Conservation (phyloP, 2,113 vertebrate species). For the Ochotona princeps region DNA sequence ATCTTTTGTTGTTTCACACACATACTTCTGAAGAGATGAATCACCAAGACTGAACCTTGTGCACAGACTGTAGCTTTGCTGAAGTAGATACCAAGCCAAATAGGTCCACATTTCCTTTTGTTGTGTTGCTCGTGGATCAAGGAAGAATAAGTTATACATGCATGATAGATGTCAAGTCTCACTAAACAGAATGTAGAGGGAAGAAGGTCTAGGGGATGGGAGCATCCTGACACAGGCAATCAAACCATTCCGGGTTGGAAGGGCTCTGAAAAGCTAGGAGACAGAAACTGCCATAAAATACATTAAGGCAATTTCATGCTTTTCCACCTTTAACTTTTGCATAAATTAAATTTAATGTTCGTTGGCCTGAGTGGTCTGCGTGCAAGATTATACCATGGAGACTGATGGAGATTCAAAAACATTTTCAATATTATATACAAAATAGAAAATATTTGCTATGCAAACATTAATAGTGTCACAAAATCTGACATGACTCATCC, state of each 20-base stretch:
- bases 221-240: conserved; percentile 59
- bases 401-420: conserved; percentile 70
- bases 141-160: not conserved
- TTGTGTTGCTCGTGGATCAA: not conserved
- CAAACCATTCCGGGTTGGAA: conserved; percentile 30
- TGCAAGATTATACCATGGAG: conserved; percentile 69
- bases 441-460: conserved; percentile 86
- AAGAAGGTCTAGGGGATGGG: conserved; percentile 4
- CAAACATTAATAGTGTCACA: conserved; percentile 79
- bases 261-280: conserved; percentile 67
- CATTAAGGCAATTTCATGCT: conserved; percentile 87
- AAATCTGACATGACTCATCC: conserved; percentile 82
- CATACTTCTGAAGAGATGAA: conserved; percentile 65
- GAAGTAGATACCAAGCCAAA: conserved; percentile 35
- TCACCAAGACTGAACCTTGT: conserved; percentile 45
- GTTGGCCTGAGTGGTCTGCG: conserved; percentile 82
- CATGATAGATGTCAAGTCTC: not conserved
- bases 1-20: conserved; percentile 71
- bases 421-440: conserved; percentile 78
- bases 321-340: conserved; percentile 86
- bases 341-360: conserved; percentile 87
- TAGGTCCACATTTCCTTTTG: conserved; percentile 35
- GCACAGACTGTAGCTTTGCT: conserved; percentile 34
- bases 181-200: not conserved
- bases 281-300: conserved; percentile 82